Evolutionary conservation across 1,140 invertebrate species (phyloP), one percentile per base, ranked within the genome.

Genomic region (Trachelipus rathkii): DNA sequence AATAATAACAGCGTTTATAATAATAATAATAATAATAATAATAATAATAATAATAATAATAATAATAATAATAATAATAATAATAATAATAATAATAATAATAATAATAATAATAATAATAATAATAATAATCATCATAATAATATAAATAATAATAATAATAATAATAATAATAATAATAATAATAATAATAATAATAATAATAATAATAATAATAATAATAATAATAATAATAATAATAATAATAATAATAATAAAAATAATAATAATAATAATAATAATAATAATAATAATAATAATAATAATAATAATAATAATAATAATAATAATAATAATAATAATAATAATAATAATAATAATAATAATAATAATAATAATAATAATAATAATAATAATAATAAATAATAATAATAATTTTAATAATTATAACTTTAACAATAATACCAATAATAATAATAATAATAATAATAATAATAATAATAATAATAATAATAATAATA

Each of bases 151-250:
- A 33, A 33, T 33, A 33, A 33, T 3, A 33, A 33, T 33, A 33
- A 6, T 33, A 33, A 33, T 33, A 33, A 33, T 33, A 33, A 33
- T 33, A 68, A n/a, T 68, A 68, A 44, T 11, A 71, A 43, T 43
- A n/a, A 33, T 71, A 9, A 71, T 71, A 71, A 71, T 71, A 71
- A n/a, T 71, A 71, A 15, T 71, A 71, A 71, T 33, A 71, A 15
- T 71, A 71, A 71, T 23, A 11, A 43, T 24, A 71, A 43, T 71
- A 71, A 33, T 43, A 71, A 23, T 71, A 71, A 23, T 71, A 43
- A 21, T 43, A 21, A 44, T 71, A 71, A 43, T 71, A 71, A 13
- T 3, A 43, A 71, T 71, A 21, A 44, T 21, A 71, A 71, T 71
- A n/a, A 71, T 43, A 71, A 71, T 44, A 44, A 44, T 43, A 71